phyloP scores from a whole-genome alignment of 92 coral and sea anemone genomes.

The Zoanthus gigantus region DNA sequence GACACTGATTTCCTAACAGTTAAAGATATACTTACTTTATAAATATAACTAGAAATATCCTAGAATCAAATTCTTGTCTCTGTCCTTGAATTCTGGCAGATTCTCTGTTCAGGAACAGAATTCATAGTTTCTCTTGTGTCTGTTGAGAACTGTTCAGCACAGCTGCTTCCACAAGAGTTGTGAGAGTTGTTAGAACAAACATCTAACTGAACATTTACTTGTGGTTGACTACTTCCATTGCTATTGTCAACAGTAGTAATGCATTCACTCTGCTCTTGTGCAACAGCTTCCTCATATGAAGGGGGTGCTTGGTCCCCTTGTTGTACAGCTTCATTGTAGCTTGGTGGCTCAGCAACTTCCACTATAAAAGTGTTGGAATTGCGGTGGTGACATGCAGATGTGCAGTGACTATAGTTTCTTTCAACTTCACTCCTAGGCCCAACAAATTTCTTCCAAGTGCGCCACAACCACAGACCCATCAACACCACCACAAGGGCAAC shows the following conservation, averaged over 20 bases:
- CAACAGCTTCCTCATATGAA: conserved; percentile 86
- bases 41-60: too few relatives aligned
- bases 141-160: conserved; percentile 23
- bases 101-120: background rate
- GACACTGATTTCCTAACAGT: too few relatives aligned
- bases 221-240: background rate
- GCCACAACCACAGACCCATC: conserved; percentile 94
- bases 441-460: conserved; percentile 85
- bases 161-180: background rate
- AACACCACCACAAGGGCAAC: conserved; percentile 80
- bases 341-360: conserved; percentile 80
- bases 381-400: conserved; percentile 56
- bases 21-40: too few relatives aligned
- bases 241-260: conserved; percentile 14
- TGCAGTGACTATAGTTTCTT: conserved; percentile 41
- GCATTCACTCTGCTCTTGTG: background rate
- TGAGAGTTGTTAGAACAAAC: conserved; percentile 3
- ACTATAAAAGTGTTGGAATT: conserved; percentile 62
- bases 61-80: conserved; percentile 29
- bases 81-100: background rate
- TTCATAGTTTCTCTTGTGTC: conserved; percentile 20
- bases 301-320: conserved; percentile 74
- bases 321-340: conserved; percentile 85
- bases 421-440: conserved; percentile 68
- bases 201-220: background rate